Base-by-base conservation (phyloP, 2,797 vertebrate genomes). In the Xiphorhynchus erythropygius region DNA sequence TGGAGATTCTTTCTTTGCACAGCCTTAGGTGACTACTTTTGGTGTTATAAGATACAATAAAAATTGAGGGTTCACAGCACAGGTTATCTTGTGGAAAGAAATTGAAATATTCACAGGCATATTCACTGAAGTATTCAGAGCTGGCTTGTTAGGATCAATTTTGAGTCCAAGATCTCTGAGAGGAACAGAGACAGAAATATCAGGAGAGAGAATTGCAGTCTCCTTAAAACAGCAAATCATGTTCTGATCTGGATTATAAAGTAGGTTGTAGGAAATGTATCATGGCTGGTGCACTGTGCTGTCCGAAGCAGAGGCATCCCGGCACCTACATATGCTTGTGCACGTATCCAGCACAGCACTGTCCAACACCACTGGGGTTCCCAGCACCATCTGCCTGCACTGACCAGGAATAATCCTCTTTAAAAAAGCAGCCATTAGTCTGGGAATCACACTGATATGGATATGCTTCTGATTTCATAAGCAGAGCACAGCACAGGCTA, bases 281-380 rank as follows among this genome's bases (percentile, higher is more conserved):
- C 32, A 8, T 1, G 2, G 39, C 11, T 53, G 27, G 35, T 22
- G 19, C 22, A n/a, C n/a, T 0, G 0, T 47, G 18, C 47, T 70
- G 77, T 2, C 1, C 64, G 65, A 32, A 46, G 57, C 41, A 84
- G 68, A 63, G 56, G 15, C 33, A 12, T 13, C 19, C 22, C 5
- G 55, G 56, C 60, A 81, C 74, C 35, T 55, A 30, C 53, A 3
- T 5, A 6, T 18, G 6, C 41, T 80, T 47, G 32, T 81, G 55
- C 33, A 6, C 0, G 15, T 16, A 47, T 12, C 46, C 75, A 69
- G 53, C 63, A 57, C 27, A 53, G 33, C 67, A 12, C 17, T 3
- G 1, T 44, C 28, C 24, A 63, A 3, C 60, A 53, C 10, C 64
- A 18, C 53, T 3, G 2, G 50, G 42, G 15, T 14, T 73, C 55